Evolutionary conservation across 2,797 vertebrate species (phyloP).

Genomic region (Ceryle rudis): DNA sequence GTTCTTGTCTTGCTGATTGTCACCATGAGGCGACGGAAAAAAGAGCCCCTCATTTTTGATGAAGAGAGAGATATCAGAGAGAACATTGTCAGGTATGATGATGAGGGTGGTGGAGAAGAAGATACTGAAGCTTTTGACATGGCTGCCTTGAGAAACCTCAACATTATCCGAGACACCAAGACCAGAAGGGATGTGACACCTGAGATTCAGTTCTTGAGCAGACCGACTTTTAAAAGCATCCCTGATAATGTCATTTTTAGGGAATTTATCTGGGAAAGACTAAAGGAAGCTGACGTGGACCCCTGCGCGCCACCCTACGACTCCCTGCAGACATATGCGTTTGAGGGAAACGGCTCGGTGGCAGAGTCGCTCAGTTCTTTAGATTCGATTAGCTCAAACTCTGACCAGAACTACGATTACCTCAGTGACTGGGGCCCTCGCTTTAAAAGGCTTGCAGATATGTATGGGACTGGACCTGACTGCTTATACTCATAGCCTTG

Average conservation of each 20-base stretch:
- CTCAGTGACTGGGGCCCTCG: slow-evolving; percentile 97
- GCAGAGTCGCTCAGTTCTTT: slow-evolving; percentile 95
- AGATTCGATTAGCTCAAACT: slow-evolving; percentile 94
- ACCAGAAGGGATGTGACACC: slow-evolving; percentile 91
- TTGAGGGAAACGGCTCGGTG: slow-evolving; percentile 93
- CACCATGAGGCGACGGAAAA: slow-evolving; percentile 89
- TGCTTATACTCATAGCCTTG: slow-evolving; percentile 90
- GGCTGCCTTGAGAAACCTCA: slow-evolving; percentile 93
- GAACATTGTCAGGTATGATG: slow-evolving; percentile 95
- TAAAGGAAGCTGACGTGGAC: slow-evolving; percentile 93
- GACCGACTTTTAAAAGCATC: slow-evolving; percentile 87
- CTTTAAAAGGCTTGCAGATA: slow-evolving; percentile 95
- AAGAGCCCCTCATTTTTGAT: slow-evolving; percentile 93
- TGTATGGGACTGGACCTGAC: slow-evolving; percentile 89
- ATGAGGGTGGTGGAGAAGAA: slow-evolving; percentile 95
- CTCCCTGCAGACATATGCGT: slow-evolving; percentile 95
- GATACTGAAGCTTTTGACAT: slow-evolving; percentile 98
- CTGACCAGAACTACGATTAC: slow-evolving; percentile 97
- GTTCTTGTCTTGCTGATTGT: slow-evolving; percentile 92
- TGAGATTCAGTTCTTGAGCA: slow-evolving; percentile 90
- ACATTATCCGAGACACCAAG: slow-evolving; percentile 88
- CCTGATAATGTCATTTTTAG: slow-evolving; percentile 94
- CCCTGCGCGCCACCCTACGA: slow-evolving; percentile 93
- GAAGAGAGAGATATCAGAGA: slow-evolving; percentile 94
- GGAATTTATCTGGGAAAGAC: slow-evolving; percentile 96